A percentile compares a stretch with the other conserved stretches of the same genome.
These are phyloP conservation scores for Dasyprocta punctata DNA, from an alignment of 2,113 vertebrate genomes.

Conservation along the genomic window DNA sequence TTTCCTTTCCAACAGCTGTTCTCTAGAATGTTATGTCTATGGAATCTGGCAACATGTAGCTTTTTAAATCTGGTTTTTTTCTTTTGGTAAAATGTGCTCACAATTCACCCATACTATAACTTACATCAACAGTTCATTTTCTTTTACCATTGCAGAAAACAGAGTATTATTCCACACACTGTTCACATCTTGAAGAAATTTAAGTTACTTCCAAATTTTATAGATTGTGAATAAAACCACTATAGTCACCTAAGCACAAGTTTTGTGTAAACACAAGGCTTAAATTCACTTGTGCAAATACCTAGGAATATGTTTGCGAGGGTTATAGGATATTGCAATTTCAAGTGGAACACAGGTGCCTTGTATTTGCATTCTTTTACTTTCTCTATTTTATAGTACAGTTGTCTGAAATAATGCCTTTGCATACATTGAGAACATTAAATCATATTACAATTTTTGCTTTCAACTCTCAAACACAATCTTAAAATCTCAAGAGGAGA, in stretches of 20 bases:
- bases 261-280: neutral
- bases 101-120: neutral
- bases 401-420: neutral
- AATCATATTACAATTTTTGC: neutral
- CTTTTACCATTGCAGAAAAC: neutral
- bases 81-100: neutral
- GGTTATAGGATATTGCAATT: neutral
- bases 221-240: neutral
- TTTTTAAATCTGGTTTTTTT: neutral
- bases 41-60: neutral
- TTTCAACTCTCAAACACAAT: neutral
- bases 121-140: neutral
- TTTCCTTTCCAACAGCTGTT: neutral
- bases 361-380: neutral
- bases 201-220: neutral
- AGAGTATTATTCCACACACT: neutral
- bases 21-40: neutral
- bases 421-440: neutral
- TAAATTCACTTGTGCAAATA: neutral
- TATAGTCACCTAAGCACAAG: neutral
- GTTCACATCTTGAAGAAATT: neutral
- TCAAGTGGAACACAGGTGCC: neutral
- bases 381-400: neutral
- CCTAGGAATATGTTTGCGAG: neutral
- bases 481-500: neutral